Evolutionary conservation across 2,888 invertebrate species (phyloP).

Genomic region (Troides oblongomaculatus): DNA sequence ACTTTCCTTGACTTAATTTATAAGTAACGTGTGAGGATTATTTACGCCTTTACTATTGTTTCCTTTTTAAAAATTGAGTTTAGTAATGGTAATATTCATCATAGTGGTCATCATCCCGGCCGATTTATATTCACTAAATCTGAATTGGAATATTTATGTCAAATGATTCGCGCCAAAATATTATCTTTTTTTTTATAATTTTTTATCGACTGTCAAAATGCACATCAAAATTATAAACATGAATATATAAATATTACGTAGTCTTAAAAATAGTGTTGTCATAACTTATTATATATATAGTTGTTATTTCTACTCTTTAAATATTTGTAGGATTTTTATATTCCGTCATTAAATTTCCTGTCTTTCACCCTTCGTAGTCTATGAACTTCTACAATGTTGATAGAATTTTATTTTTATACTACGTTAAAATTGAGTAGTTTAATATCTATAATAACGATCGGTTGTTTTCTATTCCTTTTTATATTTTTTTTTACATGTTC

Average conservation of each 20-base stretch:
- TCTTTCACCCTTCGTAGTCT: constrained; percentile 45
- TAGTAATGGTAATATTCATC: too few relatives aligned
- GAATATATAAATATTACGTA: constrained; percentile 1
- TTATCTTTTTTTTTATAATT: not conserved
- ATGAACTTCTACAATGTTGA: constrained; percentile 25
- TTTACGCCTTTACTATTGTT: too few relatives aligned
- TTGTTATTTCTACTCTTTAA: constrained; percentile 39
- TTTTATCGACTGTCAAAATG: not conserved
- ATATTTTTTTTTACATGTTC: not conserved
- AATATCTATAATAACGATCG: constrained; percentile 29
- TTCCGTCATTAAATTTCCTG: constrained; percentile 68
- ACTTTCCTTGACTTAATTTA: too few relatives aligned
- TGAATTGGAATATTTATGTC: not conserved
- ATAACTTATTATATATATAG: constrained; percentile 40
- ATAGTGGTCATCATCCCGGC: not conserved
- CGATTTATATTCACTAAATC: not conserved
- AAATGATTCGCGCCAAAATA: not conserved
- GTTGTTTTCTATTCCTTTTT: constrained; percentile 26
- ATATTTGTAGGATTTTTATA: constrained; percentile 55
- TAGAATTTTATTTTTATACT: constrained; percentile 34
- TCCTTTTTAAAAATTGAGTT: too few relatives aligned
- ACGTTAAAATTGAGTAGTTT: constrained; percentile 30
- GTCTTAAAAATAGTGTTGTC: constrained; percentile 51
- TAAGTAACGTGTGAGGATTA: too few relatives aligned
- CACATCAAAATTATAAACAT: constrained; percentile 31